Evolutionary conservation across 2,113 vertebrate genomes (phyloP).

Genomic region (Pygoscelis antarcticus): DNA sequence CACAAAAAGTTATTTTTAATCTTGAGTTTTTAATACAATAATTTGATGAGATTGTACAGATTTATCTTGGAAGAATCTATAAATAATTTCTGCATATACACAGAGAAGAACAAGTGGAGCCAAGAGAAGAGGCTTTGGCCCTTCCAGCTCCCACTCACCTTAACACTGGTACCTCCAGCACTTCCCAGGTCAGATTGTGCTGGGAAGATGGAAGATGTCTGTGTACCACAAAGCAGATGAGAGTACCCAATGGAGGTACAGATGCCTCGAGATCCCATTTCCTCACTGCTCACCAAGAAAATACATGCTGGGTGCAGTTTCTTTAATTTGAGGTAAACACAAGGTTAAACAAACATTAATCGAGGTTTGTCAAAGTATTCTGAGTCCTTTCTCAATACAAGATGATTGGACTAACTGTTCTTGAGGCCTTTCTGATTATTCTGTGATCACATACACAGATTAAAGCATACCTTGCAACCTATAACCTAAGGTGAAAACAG

Average conservation of each 20-base stretch:
- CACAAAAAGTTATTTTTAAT: neutral
- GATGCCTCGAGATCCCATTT: neutral
- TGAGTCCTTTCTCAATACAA: neutral
- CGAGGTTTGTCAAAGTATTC: neutral
- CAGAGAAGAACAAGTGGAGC: neutral
- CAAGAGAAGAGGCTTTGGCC: neutral
- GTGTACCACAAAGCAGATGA: neutral
- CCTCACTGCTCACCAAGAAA: neutral
- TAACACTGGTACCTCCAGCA: neutral
- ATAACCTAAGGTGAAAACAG: neutral
- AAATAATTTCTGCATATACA: neutral
- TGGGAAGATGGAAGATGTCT: neutral
- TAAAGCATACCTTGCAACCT: neutral
- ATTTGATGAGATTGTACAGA: neutral
- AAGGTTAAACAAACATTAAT: neutral
- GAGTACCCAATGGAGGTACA: fast-evolving
- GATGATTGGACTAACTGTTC: neutral
- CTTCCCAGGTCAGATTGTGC: neutral
- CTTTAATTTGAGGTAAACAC: neutral
- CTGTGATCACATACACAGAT: neutral
- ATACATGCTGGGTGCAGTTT: neutral
- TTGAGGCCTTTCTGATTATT: neutral
- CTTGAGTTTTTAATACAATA: neutral
- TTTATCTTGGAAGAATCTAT: neutral
- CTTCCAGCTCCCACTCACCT: neutral